Base-by-base conservation (phyloP, 2,113 vertebrate genomes). In the Boulengeromyrus knoepffleri region DNA sequence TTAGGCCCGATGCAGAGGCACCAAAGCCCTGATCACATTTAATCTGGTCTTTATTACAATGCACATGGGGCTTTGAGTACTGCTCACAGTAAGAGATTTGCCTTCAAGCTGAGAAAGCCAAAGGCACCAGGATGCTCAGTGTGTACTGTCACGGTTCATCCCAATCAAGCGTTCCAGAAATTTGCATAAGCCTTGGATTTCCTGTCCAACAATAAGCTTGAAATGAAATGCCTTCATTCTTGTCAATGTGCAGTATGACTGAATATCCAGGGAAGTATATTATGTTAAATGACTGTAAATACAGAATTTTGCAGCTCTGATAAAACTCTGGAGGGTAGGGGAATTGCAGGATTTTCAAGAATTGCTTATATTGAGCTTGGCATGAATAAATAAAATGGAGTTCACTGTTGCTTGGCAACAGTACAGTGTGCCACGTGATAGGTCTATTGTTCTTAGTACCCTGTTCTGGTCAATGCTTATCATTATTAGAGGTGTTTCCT, bases 111-210 rank as follows among this genome's bases (percentile, higher is more conserved):
- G 66, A 49, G 88, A 39, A 17, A 42, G 49, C n/a, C 24, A 21
- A 50, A 80, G 88, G 31, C 24, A 50, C 53, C 56, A 5, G 87
- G 19, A 66, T 21, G 21, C 66, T 24, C 39, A 31, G 27, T 88
- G 87, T 49, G 53, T 62, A 12, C 66, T 46, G 88, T 47, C 39
- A 90, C 15, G 5, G 36, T 80, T 85, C 89, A 70, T 27, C 84
- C 31, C 19, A 46, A 53, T 7, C 21, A 58, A 47, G 80, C 21
- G 24, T n/a, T 58, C 74, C 39, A 85, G 80, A 80, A 89, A 89
- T 90, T 86, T 90, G 53, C 50, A 90, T 47, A 36, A 47, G 39
- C 21, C 89, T 66, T 86, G 39, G 39, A 85, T 86, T 58, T 85
- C 49, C 89, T 42, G 58, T 90, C 83, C 53, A 17, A 3, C 77